Percentiles rank a stretch among this genome's conserved stretches.
Evolutionary conservation across 2,113 vertebrate species (phyloP).

Genomic region (Macquaria australasica): DNA sequence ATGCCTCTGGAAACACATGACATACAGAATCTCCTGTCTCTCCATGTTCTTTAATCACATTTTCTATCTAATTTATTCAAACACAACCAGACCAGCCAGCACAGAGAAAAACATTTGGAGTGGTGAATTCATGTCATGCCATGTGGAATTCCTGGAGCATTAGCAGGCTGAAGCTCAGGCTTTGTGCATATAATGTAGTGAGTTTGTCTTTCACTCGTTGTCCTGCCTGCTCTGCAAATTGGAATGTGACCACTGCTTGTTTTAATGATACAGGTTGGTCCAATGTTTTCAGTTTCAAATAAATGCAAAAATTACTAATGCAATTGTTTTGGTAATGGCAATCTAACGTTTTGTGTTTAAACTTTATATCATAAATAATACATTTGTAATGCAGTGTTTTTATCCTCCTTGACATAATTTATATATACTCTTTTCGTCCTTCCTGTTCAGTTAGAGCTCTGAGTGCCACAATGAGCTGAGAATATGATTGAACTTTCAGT

Average conservation of each 20-base stretch:
- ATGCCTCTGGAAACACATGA: slow-evolving; percentile 1
- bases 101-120: background rate
- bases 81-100: background rate
- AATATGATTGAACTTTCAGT: background rate
- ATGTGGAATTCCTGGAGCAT: background rate
- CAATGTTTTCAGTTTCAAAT: background rate
- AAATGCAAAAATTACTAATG: background rate
- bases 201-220: background rate
- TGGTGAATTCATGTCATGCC: background rate
- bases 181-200: background rate
- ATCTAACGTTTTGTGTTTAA: background rate
- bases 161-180: background rate
- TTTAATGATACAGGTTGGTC: background rate
- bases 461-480: background rate
- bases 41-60: slow-evolving; percentile 8
- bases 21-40: background rate
- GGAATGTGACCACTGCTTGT: background rate
- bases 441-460: background rate
- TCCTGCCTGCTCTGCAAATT: background rate
- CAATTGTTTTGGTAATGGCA: background rate
- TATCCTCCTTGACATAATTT: too few relatives aligned
- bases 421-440: background rate
- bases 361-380: background rate
- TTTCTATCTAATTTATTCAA: background rate
- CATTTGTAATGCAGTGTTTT: background rate